Conservation (phyloP, 2,888 invertebrate species). For the Habroteleia sp. region DNA sequence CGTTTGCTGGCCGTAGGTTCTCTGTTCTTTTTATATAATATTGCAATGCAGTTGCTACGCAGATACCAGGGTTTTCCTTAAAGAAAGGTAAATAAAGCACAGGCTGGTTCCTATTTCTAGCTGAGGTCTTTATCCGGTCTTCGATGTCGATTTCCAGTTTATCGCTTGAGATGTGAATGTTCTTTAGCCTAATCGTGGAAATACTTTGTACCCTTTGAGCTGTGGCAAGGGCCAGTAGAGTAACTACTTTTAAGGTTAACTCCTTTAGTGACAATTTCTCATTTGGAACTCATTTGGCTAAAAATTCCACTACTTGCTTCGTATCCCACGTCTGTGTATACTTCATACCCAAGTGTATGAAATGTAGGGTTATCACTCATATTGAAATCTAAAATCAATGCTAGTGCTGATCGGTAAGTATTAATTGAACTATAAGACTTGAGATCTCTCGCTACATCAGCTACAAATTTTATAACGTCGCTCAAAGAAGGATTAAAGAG, state of each 20-base stretch:
- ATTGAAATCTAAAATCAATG: no score
- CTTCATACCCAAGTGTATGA: no score
- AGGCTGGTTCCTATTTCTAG: constrained; percentile 9
- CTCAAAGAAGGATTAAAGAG: neutral
- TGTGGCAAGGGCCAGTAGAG: neutral
- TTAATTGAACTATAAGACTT: neutral
- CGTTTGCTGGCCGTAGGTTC: no score
- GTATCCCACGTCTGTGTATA: no score
- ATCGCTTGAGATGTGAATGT: neutral
- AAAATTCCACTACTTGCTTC: neutral
- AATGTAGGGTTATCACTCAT: no score
- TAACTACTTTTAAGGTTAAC: neutral
- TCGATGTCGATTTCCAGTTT: neutral
- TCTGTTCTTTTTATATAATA: no score
- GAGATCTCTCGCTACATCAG: neutral
- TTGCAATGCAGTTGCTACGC: neutral
- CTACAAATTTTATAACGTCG: neutral
- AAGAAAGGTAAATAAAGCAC: constrained; percentile 1
- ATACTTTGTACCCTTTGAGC: neutral
- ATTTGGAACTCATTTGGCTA: neutral
- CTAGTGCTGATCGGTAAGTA: neutral
- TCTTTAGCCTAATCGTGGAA: no score
- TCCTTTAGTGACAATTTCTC: neutral
- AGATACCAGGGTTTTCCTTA: constrained; percentile 1
- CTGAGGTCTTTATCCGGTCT: constrained; percentile 1